A percentile compares a stretch with the other conserved stretches of the same genome.
Conservation (phyloP, 2,113 vertebrate genomes). For the Pavo muticus region DNA sequence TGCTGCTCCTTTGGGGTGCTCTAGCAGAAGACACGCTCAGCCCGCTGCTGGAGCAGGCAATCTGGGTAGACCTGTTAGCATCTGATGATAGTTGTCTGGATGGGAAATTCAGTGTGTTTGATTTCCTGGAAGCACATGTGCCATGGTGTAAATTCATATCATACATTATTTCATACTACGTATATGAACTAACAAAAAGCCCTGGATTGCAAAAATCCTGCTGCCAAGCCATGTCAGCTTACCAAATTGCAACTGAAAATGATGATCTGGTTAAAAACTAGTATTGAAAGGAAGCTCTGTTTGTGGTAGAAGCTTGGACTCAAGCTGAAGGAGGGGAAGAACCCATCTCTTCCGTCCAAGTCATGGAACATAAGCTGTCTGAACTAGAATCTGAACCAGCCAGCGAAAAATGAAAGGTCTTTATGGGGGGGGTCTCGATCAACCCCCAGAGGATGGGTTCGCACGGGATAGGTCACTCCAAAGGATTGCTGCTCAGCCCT, state of each 20-base stretch:
- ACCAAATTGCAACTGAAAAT: neutral
- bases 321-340: neutral
- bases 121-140: conserved; percentile 11
- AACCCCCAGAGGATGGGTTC: neutral
- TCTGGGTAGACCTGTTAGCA: neutral
- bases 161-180: neutral
- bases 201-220: neutral
- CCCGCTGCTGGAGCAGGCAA: neutral
- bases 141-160: neutral
- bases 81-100: neutral
- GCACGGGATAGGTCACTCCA: neutral
- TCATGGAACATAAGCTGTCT: neutral
- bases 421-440: neutral
- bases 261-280: neutral
- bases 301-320: neutral
- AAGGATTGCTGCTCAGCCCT: neutral
- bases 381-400: neutral
- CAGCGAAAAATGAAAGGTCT: neutral
- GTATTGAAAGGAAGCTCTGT: neutral
- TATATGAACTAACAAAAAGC: neutral
- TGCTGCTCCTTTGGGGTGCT: neutral
- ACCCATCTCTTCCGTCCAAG: rapidly evolving
- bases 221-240: neutral
- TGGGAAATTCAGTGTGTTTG: neutral
- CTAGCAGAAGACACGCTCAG: neutral